phyloP scores from a whole-genome alignment of 2,797 vertebrate genomes.

The Mus caroli region DNA sequence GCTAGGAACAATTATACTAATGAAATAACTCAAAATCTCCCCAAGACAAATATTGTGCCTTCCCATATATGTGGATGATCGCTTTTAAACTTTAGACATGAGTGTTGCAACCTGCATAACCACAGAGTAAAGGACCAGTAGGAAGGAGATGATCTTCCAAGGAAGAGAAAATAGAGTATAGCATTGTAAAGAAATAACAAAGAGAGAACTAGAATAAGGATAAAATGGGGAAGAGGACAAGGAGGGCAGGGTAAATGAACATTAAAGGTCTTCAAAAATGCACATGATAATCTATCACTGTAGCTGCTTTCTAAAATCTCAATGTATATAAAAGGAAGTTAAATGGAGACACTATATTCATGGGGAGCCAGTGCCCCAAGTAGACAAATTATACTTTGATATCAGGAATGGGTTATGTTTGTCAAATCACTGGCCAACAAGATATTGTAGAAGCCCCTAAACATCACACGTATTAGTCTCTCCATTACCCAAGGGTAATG shows the following conservation, averaged over 20 bases:
- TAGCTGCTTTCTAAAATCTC: background rate
- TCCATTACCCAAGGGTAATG: no score
- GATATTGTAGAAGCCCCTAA: background rate
- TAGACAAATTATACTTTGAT: background rate
- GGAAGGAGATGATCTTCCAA: background rate
- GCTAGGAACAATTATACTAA: background rate
- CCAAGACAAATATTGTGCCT: background rate
- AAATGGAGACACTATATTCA: background rate
- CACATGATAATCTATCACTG: background rate
- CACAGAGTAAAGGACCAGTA: background rate
- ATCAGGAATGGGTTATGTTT: background rate
- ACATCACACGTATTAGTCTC: background rate
- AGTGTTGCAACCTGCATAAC: background rate
- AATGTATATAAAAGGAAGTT: background rate
- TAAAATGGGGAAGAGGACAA: background rate
- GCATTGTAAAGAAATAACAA: background rate
- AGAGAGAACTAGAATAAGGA: background rate
- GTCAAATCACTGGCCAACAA: background rate
- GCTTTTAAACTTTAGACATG: background rate
- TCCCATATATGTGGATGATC: background rate
- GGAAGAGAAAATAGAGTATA: background rate
- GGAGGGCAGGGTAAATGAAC: background rate
- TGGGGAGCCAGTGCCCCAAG: background rate
- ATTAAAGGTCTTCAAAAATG: background rate
- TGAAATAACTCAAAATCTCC: background rate